Percentiles rank a stretch among this genome's conserved stretches.
phyloP scores from a whole-genome alignment of 2,888 invertebrate species.

The Ctenicera cuprea region DNA sequence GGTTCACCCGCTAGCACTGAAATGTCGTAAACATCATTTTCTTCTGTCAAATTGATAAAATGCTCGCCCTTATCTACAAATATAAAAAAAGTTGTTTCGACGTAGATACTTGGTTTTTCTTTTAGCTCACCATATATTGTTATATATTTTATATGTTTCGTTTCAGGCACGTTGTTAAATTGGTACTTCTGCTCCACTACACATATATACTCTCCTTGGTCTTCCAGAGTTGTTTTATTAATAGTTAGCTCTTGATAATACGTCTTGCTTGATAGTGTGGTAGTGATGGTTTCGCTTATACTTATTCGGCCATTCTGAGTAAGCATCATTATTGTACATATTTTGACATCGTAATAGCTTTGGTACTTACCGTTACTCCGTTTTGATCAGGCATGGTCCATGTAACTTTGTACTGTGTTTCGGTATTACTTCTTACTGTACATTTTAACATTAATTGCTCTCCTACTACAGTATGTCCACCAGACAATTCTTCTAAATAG shows the following conservation, averaged over 20 bases:
- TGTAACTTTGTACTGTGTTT: conserved; percentile 59
- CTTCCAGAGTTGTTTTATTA: conserved; percentile 57
- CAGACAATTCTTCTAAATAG: conserved; percentile 53
- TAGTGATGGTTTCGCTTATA: conserved; percentile 29
- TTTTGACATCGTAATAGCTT: neutral
- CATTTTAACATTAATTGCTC: conserved; percentile 66
- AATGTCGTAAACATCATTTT: conserved; percentile 63
- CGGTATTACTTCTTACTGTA: conserved; percentile 61
- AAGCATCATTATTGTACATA: neutral
- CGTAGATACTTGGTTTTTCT: neutral
- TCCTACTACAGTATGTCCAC: conserved; percentile 67
- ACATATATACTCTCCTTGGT: conserved; percentile 67
- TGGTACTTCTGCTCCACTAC: conserved; percentile 61
- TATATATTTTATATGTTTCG: conserved; percentile 51
- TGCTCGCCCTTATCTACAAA: conserved; percentile 63
- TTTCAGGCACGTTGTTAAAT: too few relatives aligned
- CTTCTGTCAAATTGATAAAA: conserved; percentile 66
- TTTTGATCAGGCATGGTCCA: conserved; percentile 65
- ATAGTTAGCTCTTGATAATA: conserved; percentile 57
- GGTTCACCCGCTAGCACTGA: conserved; percentile 63
- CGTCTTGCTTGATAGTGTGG: too few relatives aligned
- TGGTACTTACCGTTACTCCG: conserved; percentile 47
- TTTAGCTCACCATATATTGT: conserved; percentile 50
- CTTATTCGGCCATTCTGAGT: conserved; percentile 32
- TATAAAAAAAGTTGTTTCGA: neutral